Base-by-base conservation (phyloP, 2,888 invertebrate species). In the Bellardia bayeri region DNA sequence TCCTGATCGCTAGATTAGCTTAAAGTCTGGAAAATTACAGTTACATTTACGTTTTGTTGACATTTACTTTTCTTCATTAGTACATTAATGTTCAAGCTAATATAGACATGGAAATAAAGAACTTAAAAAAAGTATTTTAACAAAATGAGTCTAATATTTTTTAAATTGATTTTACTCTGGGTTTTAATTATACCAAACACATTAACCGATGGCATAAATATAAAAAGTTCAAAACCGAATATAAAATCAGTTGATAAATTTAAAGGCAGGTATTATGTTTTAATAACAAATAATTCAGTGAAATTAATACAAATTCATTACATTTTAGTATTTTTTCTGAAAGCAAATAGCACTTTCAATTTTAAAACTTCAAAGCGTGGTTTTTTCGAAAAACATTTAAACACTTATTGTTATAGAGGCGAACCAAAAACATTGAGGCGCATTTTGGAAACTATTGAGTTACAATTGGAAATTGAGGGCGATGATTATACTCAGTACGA, bases 401-500 rank as follows among this genome's bases (percentile, higher is more conserved):
- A 95, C 84, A 95, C 96, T 51, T 97, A 95, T 91, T 97, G 97
- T 91, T 96, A 96, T 90, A 94, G 94, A 85, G 97, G 96, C 3
- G 95, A 95, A 85, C 94, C 95, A 0, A 96, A 96, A 91, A 95
- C 95, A 83, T 90, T 97, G 42, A 93, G 96, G 79, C 94, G 96
- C 89, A 90, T 96, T 33, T 97, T 97, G 95, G 96, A 96, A 93
- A 96, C 96, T 13, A 95, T 97, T 54, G 95, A 95, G 94, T 92
- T 96, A 45, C 92, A 94, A 84, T 92, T 96, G 61, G 92, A 95
- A 89, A 96, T 96, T 85, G 94, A 95, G 61, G 95, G 95, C 89
- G 95, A 97, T 87, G 96, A 96, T 86, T 97, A 96, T 92, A 95
- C 95, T n/a, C 95, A 96, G 79, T 97, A 97, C 90, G 95, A 96